Conservation (phyloP, 2,888 invertebrate genomes). For the Allacma fusca region DNA sequence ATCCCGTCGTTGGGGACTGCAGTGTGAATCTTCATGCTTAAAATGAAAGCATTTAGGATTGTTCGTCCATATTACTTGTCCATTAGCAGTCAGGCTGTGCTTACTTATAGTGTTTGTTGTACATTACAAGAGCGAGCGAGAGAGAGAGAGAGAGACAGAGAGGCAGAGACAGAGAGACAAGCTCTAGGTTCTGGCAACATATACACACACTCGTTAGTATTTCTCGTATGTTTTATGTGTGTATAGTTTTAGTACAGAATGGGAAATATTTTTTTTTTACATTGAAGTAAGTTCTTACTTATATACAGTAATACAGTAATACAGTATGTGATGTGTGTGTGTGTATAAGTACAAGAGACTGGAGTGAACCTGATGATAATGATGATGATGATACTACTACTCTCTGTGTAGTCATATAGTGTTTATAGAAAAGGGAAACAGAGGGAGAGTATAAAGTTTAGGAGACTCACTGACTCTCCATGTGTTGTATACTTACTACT, state of each 20-base stretch:
- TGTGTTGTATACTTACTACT: too few species aligned
- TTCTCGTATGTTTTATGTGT: neutral
- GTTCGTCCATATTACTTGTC: too few species aligned
- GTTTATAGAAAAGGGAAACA: neutral
- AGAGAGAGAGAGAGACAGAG: too few species aligned
- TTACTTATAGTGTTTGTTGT: neutral
- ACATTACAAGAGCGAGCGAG: neutral
- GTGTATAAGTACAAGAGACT: neutral
- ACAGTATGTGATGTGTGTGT: neutral
- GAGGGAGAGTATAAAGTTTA: neutral
- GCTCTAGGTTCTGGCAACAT: too few species aligned
- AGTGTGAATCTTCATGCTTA: too few species aligned
- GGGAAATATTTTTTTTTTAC: too few species aligned
- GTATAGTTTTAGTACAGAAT: neutral
- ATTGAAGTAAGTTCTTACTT: too few species aligned
- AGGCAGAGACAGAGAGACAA: too few species aligned
- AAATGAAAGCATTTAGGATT: too few species aligned
- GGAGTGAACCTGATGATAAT: conserved; percentile 9
- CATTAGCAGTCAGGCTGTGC: too few species aligned
- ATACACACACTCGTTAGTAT: neutral
- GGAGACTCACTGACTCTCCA: neutral
- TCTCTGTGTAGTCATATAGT: neutral
- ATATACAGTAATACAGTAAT: neutral
- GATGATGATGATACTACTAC: neutral
- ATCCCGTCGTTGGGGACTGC: too few species aligned